Conservation (phyloP, 1,140 invertebrate species). For the Geopemphigus sp. region DNA sequence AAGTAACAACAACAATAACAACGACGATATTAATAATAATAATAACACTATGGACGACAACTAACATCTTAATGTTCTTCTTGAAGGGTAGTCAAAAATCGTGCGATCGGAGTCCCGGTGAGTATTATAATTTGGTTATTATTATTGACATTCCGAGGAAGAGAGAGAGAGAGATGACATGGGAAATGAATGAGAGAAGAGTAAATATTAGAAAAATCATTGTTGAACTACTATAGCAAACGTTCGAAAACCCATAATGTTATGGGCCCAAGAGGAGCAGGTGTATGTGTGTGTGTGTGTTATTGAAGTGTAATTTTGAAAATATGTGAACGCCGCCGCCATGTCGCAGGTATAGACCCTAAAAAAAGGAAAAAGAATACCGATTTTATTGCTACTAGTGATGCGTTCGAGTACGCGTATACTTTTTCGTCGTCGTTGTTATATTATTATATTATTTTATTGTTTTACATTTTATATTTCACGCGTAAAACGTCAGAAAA, state of each 20-base stretch:
- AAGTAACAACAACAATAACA: no score
- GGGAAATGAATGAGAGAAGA: slow-evolving; percentile 4
- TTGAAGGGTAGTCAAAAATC: neutral
- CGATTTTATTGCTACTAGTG: no score
- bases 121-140: neutral
- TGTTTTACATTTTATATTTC: no score
- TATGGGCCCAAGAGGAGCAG: neutral
- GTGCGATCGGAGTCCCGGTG: neutral
- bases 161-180: neutral
- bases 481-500: no score
- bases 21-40: neutral
- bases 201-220: neutral
- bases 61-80: neutral
- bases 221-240: neutral
- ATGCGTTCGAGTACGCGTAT: no score
- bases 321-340: neutral
- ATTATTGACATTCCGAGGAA: neutral
- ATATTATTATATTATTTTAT: no score
- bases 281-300: neutral
- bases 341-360: neutral
- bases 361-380: neutral
- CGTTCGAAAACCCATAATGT: slow-evolving; percentile 7
- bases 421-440: no score
- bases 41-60: neutral
- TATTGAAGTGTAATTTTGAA: slow-evolving; percentile 32